Evolutionary conservation across 2,113 vertebrate species (phyloP), one percentile per base, ranked within the genome.

Genomic region (Strix aluco): DNA sequence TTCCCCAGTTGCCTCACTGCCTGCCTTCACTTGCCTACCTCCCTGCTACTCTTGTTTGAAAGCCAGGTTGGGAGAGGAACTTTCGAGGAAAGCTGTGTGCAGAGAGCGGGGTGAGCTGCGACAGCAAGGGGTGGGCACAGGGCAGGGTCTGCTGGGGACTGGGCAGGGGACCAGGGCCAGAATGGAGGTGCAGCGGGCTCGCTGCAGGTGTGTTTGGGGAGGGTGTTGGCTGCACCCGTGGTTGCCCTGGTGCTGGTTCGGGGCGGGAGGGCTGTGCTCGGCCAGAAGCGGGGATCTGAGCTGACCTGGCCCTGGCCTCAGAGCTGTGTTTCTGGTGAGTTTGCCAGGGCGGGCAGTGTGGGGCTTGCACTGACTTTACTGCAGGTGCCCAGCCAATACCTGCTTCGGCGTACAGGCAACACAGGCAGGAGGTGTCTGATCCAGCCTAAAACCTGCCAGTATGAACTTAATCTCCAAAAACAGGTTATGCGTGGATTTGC

Each of bases 261-360:
- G 34, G 40, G 21, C 0, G 0, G 13, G 54, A 12, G 54, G 42
- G 16, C 3, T 5, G 59, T 85, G 19, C 59, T 59, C 0, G 0
- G 38, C 47, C 66, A 73, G 54, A 26, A 49, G n/a, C 1, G 1
- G 12, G 34, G 19, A 30, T 13, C n/a, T 52, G n/a, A 54, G 32
- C 61, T 69, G 57, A 32, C 66, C 40, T 1, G 3, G 47, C 67
- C 2, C 1, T 59, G 78, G 47, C 61, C 1, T 2, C 51, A 40
- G 47, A 61, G 44, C 84, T 79, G 49, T 1, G 3, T 90, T 90
- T 61, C 75, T 90, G 63, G 19, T 1, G 10, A 47, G 67, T 17
- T 75, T 2, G 0, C 21, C 40, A 29, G 26, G 51, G 26, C 0
- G 0, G 23, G 59, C 1, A 1, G 14, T 9, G 9, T 1, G 3